phyloP scores from a whole-genome alignment of 2,797 vertebrate genomes.

The Adelosebastes latens region DNA sequence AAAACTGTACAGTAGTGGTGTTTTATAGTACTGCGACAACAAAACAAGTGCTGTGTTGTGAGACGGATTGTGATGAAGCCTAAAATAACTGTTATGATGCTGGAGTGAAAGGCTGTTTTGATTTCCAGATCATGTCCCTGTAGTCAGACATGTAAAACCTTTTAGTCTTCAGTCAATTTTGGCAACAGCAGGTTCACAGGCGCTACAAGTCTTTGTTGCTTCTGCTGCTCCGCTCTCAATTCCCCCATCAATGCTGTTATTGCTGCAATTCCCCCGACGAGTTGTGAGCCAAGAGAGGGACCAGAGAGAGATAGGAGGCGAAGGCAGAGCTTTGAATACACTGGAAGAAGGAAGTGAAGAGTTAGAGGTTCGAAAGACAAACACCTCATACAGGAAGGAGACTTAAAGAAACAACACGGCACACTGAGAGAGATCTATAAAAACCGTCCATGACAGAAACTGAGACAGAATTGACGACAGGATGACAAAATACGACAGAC shows the following conservation, averaged over 20 bases:
- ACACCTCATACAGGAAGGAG: conserved; percentile 46
- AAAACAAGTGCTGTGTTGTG: not conserved
- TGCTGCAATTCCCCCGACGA: conserved; percentile 12
- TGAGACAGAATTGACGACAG: not conserved
- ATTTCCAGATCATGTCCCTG: not conserved
- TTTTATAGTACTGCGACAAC: not conserved
- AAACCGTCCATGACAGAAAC: not conserved
- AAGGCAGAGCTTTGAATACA: not conserved
- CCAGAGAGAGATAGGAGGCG: not conserved
- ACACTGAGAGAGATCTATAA: not conserved
- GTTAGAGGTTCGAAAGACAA: not conserved
- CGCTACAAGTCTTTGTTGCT: not conserved
- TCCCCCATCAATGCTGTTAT: conserved; percentile 5
- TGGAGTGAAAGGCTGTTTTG: not conserved
- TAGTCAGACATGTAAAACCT: not conserved
- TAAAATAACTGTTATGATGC: conserved; percentile 4
- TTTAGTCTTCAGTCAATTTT: not conserved
- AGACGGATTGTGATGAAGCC: not conserved
- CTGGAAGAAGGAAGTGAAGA: conserved; percentile 61
- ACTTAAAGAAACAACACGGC: not conserved
- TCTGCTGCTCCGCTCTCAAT: not conserved
- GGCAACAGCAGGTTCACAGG: not conserved
- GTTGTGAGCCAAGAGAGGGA: not conserved
- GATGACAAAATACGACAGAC: conserved; percentile 45
- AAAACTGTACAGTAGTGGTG: not conserved